These are phyloP conservation scores for Drosophila nikananu DNA, from an alignment of 1,140 invertebrate genomes.

Conservation along the genomic window DNA sequence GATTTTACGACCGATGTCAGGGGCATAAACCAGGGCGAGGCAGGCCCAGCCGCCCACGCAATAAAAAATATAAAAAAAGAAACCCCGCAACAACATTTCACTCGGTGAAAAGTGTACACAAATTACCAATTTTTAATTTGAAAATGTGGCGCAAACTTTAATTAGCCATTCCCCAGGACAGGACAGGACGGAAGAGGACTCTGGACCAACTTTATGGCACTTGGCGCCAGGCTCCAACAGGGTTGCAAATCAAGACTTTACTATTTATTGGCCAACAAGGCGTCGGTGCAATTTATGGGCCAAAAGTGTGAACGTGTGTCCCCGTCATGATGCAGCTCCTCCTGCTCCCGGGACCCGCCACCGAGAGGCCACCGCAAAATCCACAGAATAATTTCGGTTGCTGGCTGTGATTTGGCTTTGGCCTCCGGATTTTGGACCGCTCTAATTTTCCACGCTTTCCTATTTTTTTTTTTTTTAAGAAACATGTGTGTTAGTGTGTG, in stretches of 20 bases:
- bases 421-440: constrained; percentile 48
- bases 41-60: constrained; percentile 31
- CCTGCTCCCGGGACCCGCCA: constrained; percentile 11
- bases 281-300: constrained; percentile 71
- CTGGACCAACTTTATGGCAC: constrained; percentile 66
- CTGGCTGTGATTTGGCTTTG: constrained; percentile 63
- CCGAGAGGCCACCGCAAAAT: constrained; percentile 65
- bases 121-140: constrained; percentile 77
- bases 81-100: constrained; percentile 1
- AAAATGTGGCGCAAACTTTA: constrained; percentile 62
- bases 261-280: constrained; percentile 80
- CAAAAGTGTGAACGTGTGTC: constrained; percentile 59
- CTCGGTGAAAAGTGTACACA: constrained; percentile 53
- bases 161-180: constrained; percentile 53
- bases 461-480: constrained; percentile 14
- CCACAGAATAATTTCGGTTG: constrained; percentile 77
- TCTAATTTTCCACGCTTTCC: constrained; percentile 60
- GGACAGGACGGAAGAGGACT: background rate
- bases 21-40: constrained; percentile 65
- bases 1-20: constrained; percentile 67
- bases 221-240: constrained; percentile 47
- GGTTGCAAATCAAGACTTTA: constrained; percentile 55
- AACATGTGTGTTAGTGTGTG: constrained; percentile 9
- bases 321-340: constrained; percentile 9
- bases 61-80: constrained; percentile 44